These are phyloP conservation scores for Pardosa pseudoannulata DNA, from an alignment of 2,888 invertebrate genomes.

Conservation along the genomic window DNA sequence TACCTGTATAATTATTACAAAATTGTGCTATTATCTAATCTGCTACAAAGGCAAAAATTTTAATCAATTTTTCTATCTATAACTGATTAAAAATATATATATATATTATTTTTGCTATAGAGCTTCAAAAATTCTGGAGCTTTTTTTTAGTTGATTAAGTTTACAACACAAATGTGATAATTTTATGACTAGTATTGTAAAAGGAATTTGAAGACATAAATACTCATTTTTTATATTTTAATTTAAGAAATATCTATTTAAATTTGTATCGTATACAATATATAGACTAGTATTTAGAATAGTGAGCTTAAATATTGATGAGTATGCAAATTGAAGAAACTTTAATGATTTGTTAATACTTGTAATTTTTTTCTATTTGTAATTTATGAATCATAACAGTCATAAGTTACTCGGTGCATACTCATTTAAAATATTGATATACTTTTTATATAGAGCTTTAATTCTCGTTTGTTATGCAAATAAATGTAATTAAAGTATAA, in stretches of 20 bases:
- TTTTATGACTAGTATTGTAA: slow-evolving; percentile 12
- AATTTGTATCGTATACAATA: slow-evolving; percentile 7
- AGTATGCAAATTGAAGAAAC: slow-evolving; percentile 10
- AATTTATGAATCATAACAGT: neutral
- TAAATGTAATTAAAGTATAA: slow-evolving; percentile 48
- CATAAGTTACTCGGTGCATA: slow-evolving; percentile 6
- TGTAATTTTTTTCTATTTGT: slow-evolving; percentile 8
- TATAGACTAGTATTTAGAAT: slow-evolving; percentile 15
- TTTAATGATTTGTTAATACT: neutral
- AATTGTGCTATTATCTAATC: neutral
- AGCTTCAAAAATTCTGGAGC: slow-evolving; percentile 50
- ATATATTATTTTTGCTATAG: slow-evolving; percentile 16
- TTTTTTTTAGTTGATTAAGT: slow-evolving; percentile 30
- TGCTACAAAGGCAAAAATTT: neutral
- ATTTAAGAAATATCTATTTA: neutral
- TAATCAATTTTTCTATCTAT: slow-evolving; percentile 14
- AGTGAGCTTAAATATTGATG: slow-evolving; percentile 12
- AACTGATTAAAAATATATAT: neutral
- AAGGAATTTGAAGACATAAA: neutral
- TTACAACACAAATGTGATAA: slow-evolving; percentile 22
- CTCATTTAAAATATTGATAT: slow-evolving; percentile 21
- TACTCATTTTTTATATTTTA: slow-evolving; percentile 3
- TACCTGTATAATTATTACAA: neutral
- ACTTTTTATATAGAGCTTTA: slow-evolving; percentile 54
- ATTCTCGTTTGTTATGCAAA: slow-evolving; percentile 48